phyloP scores from a whole-genome alignment of 2,888 invertebrate genomes.

The Prosopocoilus inquinatus region DNA sequence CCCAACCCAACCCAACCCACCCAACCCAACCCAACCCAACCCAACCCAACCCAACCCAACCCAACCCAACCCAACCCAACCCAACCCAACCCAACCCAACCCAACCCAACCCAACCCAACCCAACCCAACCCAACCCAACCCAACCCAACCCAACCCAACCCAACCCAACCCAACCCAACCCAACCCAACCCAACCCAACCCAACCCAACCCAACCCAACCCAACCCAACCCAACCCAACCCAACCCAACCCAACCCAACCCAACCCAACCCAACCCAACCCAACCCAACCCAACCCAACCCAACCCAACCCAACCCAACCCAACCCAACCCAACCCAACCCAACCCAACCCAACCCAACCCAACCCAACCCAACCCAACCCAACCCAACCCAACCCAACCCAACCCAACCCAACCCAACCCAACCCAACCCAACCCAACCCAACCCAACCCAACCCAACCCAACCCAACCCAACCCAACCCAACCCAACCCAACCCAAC shows the following conservation, averaged over 20 bases:
- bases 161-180: constrained; percentile 5
- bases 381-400: neutral
- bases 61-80: no score
- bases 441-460: neutral
- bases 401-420: neutral
- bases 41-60: no score
- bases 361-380: neutral
- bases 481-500: neutral
- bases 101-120: no score
- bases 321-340: constrained; percentile 4
- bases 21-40: no score
- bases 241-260: neutral
- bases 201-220: neutral
- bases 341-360: neutral
- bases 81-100: no score
- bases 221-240: neutral
- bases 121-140: no score
- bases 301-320: constrained; percentile 7
- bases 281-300: constrained; percentile 5
- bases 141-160: constrained; percentile 13
- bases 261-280: neutral
- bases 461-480: neutral
- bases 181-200: constrained; percentile 26
- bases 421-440: neutral
- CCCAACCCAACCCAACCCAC: no score